Percentiles rank a stretch among this genome's conserved stretches.
Evolutionary conservation across 1,140 invertebrate species (phyloP).

Genomic region (Lordiphosa collinella): DNA sequence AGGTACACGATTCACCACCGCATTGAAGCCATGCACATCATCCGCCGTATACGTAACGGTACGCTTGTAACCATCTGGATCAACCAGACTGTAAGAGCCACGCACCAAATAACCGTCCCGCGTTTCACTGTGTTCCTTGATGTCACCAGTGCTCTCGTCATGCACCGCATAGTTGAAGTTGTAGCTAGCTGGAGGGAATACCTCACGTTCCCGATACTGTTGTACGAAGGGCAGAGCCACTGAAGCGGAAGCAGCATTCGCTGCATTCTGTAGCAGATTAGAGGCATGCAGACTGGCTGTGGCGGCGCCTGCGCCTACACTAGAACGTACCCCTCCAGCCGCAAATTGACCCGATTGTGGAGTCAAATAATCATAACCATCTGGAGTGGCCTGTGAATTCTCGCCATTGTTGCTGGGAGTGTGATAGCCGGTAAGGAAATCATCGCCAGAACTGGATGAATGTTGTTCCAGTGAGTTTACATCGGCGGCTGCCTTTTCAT

Average conservation of each 20-base stretch:
- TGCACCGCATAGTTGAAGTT: constrained; percentile 56
- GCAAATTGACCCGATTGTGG: constrained; percentile 20
- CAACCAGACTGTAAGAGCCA: constrained; percentile 54
- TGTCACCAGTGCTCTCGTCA: constrained; percentile 55
- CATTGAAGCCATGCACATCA: constrained; percentile 82
- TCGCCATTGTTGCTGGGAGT: constrained; percentile 34
- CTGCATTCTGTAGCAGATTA: constrained; percentile 32
- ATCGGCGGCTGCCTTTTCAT: constrained; percentile 15
- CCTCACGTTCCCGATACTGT: constrained; percentile 28
- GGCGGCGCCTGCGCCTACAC: constrained; percentile 1
- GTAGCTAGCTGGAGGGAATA: constrained; percentile 52
- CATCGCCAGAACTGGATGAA: constrained; percentile 32
- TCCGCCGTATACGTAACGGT: constrained; percentile 82
- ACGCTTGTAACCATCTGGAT: constrained; percentile 79
- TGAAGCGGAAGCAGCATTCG: constrained; percentile 10
- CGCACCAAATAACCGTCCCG: constrained; percentile 55
- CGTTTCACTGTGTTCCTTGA: constrained; percentile 60
- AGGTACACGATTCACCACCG: constrained; percentile 79
- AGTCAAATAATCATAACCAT: constrained; percentile 47
- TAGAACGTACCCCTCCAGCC: constrained; percentile 11
- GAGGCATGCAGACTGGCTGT: constrained; percentile 25
- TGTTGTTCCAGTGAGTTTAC: constrained; percentile 36
- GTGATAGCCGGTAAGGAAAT: constrained; percentile 52
- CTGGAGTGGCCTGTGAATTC: constrained; percentile 53
- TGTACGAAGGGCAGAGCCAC: constrained; percentile 27